Evolutionary conservation across 1,140 invertebrate species (phyloP), one percentile per base, ranked within the genome.

Genomic region (Cherax destructor): DNA sequence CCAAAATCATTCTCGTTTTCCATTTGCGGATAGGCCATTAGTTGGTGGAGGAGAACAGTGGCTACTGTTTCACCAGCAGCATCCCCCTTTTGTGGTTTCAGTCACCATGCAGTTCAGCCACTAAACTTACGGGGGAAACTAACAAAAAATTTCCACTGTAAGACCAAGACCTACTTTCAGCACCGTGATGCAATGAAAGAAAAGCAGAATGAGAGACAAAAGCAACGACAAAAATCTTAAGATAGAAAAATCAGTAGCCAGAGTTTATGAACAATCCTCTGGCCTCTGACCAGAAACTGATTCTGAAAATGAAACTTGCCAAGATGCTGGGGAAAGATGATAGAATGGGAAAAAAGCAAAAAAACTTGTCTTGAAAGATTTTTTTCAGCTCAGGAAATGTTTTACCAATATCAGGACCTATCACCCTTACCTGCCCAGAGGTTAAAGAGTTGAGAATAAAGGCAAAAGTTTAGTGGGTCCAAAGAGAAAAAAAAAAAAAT

Each of bases 371-470:
- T 65, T 93, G 41, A 91, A 92, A 78, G 92, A 93, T 77, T 30
- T 61, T 86, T 4, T 56, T 88, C 16, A 91, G 89, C 21, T 87
- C 91, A n/a, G 90, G 91, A 49, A 93, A 92, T 91, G 91, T 93
- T 30, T 72, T 93, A 24, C 92, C 92, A 61, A 77, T 93, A 69
- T 92, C 87, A 59, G 92, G 91, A 21, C 86, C 91, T 11, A 80
- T 80, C 84, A 13, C 87, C 91, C 47, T 74, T 91, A 9, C 81
- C 92, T 56, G 80, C 91, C 90, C 91, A 61, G 92, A 92, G 65
- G 89, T 93, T 49, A 92, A 93, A 50, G 93, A 93, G 81, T 88
- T 94, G 56, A 94, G 94, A 86, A 94, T 94, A 18, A 94, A 94
- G 89, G 94, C 93, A 1, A 94, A 93, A 88, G 93, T 94, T 16